These are phyloP conservation scores for Diceros bicornis DNA, from an alignment of 2,797 vertebrate genomes.

Conservation along the genomic window DNA sequence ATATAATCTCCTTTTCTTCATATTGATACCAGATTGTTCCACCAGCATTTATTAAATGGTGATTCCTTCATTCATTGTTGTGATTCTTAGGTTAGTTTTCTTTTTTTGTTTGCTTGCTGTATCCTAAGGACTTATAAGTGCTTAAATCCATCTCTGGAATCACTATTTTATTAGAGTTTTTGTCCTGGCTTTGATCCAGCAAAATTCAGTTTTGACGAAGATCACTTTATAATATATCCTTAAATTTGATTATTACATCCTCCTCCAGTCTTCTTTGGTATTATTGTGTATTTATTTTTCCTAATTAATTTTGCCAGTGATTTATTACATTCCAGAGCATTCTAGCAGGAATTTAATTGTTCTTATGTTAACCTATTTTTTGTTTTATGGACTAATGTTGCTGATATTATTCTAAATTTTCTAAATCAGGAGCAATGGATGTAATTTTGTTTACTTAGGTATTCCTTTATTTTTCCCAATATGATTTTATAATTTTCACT, in stretches of 20 bases:
- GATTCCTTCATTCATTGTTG: constrained; percentile 64
- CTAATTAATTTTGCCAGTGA: constrained; percentile 73
- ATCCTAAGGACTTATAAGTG: constrained; percentile 70
- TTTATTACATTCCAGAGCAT: constrained; percentile 66
- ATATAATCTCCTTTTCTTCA: constrained; percentile 71
- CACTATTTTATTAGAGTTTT: constrained; percentile 75
- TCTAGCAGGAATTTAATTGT: constrained; percentile 75
- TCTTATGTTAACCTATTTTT: constrained; percentile 73
- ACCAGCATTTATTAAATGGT: constrained; percentile 69
- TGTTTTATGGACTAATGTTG: constrained; percentile 64
- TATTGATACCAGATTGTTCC: constrained; percentile 42
- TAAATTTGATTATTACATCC: constrained; percentile 79
- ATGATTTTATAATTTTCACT: constrained; percentile 52
- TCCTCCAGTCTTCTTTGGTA: constrained; percentile 72
- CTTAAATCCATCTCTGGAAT: constrained; percentile 74
- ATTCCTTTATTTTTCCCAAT: constrained; percentile 62
- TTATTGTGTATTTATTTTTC: constrained; percentile 69
- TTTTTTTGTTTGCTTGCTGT: constrained; percentile 41
- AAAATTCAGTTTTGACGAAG: constrained; percentile 82
- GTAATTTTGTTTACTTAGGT: constrained; percentile 61
- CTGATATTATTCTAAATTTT: constrained; percentile 59
- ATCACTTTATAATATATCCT: constrained; percentile 79
- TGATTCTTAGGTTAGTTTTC: constrained; percentile 55
- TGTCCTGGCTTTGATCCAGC: constrained; percentile 74
- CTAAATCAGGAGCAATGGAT: constrained; percentile 43